phyloP scores from a whole-genome alignment of 2,888 invertebrate species.

The Athalia circularis region DNA sequence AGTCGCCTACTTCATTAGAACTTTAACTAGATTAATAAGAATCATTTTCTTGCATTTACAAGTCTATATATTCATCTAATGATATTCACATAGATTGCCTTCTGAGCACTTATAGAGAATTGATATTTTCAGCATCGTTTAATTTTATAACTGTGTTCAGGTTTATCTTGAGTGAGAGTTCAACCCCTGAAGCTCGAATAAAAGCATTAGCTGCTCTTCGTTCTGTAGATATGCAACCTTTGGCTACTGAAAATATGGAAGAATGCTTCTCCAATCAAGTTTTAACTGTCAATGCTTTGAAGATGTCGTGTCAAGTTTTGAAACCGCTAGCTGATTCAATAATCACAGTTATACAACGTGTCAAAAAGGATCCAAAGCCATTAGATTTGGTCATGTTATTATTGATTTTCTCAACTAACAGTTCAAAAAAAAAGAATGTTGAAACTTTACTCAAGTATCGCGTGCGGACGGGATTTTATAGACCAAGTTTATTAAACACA shows the following conservation, averaged over 20 bases:
- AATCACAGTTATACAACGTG: constrained; percentile 77
- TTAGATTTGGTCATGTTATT: constrained; percentile 82
- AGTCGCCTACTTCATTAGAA: not conserved
- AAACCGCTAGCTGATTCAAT: constrained; percentile 78
- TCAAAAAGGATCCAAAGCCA: constrained; percentile 79
- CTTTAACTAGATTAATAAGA: not conserved
- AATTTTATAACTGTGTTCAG: constrained; percentile 62
- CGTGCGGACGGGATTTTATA: constrained; percentile 79
- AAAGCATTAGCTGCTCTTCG: constrained; percentile 64
- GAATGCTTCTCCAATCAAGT: constrained; percentile 79
- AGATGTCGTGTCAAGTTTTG: constrained; percentile 77
- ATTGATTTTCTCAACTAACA: constrained; percentile 79
- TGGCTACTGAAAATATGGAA: constrained; percentile 71
- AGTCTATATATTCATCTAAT: constrained; percentile 45
- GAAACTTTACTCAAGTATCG: constrained; percentile 80
- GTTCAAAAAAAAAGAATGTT: constrained; percentile 78
- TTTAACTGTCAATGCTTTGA: constrained; percentile 78
- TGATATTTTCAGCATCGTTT: constrained; percentile 1
- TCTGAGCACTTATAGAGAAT: constrained; percentile 66
- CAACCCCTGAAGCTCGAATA: constrained; percentile 63
- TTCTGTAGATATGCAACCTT: constrained; percentile 64
- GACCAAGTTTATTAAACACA: constrained; percentile 77
- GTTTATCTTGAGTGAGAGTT: constrained; percentile 77
- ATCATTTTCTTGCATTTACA: not conserved
- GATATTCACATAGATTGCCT: constrained; percentile 75